A percentile compares a stretch with the other conserved stretches of the same genome.
These are phyloP conservation scores for Pocillopora grandis DNA, from an alignment of 92 coral and sea anemone genomes.

Conservation along the genomic window DNA sequence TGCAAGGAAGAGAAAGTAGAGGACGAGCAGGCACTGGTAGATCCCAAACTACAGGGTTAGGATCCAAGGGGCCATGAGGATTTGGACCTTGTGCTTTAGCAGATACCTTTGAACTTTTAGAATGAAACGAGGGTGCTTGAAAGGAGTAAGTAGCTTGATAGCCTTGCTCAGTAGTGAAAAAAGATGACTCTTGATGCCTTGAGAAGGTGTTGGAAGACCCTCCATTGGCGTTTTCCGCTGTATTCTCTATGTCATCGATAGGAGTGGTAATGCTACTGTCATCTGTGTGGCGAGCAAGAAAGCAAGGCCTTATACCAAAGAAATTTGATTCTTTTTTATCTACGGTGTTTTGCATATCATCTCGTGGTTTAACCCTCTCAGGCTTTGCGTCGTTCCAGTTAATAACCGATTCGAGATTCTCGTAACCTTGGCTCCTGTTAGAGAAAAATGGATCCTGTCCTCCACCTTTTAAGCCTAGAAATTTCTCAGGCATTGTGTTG, in stretches of 20 bases:
- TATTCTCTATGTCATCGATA: not conserved
- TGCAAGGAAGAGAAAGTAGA: not conserved
- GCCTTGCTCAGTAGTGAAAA: not conserved
- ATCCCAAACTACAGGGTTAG: too few relatives aligned
- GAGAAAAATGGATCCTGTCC: not conserved
- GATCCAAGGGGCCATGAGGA: not conserved
- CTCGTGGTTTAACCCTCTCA: not conserved
- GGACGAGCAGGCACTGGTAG: not conserved
- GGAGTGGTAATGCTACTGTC: not conserved
- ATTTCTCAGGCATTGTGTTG: not conserved
- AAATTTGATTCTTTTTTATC: not conserved
- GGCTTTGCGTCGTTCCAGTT: not conserved
- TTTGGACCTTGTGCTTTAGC: too few relatives aligned
- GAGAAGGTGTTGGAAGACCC: not conserved
- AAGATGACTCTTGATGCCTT: not conserved
- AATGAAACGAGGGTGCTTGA: not conserved
- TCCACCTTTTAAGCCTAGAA: not conserved
- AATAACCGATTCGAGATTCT: not conserved
- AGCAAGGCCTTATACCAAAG: not conserved
- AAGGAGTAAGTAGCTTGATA: not conserved
- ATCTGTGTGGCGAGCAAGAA: constrained; percentile 14
- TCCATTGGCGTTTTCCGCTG: not conserved
- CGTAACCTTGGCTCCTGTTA: not conserved
- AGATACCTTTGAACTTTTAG: not conserved
- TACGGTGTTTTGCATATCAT: not conserved